phyloP scores from a whole-genome alignment of 2,888 invertebrate species.

The Ochropleura leucogaster region DNA sequence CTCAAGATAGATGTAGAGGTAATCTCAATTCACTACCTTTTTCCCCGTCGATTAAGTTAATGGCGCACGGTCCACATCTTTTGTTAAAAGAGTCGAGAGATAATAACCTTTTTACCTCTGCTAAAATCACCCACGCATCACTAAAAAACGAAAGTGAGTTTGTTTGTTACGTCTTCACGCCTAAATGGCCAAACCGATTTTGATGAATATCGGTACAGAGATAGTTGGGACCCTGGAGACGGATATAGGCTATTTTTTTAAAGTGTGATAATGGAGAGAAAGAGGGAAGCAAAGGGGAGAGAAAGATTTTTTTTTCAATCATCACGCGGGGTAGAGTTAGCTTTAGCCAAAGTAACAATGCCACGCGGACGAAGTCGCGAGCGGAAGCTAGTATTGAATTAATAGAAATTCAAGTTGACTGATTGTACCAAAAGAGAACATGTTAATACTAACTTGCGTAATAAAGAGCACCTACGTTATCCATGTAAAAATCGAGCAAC shows the following conservation, averaged over 20 bases:
- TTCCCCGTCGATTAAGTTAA: constrained; percentile 39
- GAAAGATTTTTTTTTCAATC: too few species aligned
- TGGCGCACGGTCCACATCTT: constrained; percentile 43
- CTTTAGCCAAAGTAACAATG: too few species aligned
- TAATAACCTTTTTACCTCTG: constrained; percentile 21
- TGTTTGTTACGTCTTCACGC: too few species aligned
- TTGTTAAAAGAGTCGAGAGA: constrained; percentile 28
- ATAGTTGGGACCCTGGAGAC: too few species aligned
- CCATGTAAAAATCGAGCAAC: background rate
- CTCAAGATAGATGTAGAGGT: constrained; percentile 3
- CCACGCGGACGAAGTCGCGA: too few species aligned
- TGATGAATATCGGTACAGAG: too few species aligned
- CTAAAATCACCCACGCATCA: constrained; percentile 21
- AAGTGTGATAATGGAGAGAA: too few species aligned
- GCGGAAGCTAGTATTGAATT: background rate
- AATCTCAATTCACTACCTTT: constrained; percentile 8
- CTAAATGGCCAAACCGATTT: too few species aligned
- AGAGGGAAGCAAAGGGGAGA: too few species aligned
- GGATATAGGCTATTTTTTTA: too few species aligned
- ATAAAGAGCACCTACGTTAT: background rate
- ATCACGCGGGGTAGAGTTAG: too few species aligned
- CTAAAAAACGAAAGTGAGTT: background rate
- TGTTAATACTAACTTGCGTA: background rate
- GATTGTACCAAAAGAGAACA: background rate
- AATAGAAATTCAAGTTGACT: background rate